Percentiles rank a stretch among this genome's conserved stretches.
Conservation (phyloP, 1,140 invertebrate genomes). For the Laodelphax striatellus region DNA sequence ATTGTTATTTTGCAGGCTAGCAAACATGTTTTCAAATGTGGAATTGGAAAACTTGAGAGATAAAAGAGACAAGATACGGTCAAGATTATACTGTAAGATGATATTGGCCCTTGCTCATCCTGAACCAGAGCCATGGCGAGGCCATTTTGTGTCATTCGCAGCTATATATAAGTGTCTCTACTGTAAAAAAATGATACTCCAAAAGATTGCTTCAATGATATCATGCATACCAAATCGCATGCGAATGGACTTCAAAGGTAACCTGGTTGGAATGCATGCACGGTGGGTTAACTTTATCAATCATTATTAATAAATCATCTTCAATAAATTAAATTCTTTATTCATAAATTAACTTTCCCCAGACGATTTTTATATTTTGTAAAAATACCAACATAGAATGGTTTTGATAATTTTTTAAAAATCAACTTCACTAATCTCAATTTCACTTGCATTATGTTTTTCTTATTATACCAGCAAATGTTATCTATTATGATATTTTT, state of each 20-base stretch:
- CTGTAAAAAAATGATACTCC: slow-evolving; percentile 40
- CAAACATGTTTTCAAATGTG: slow-evolving; percentile 65
- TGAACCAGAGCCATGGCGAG: slow-evolving; percentile 53
- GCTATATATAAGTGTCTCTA: slow-evolving; percentile 49
- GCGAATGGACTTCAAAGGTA: slow-evolving; percentile 6
- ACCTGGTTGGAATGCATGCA: too few species aligned
- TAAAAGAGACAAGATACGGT: slow-evolving; percentile 72
- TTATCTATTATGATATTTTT: too few species aligned
- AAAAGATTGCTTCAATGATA: slow-evolving; percentile 11
- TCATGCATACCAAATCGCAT: slow-evolving; percentile 17
- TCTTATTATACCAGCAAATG: too few species aligned
- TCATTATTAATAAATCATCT: too few species aligned
- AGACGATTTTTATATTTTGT: too few species aligned
- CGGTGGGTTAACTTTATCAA: too few species aligned
- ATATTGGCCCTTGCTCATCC: slow-evolving; percentile 60
- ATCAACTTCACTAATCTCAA: too few species aligned
- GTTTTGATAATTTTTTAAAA: too few species aligned
- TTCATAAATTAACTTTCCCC: too few species aligned
- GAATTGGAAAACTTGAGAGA: slow-evolving; percentile 67
- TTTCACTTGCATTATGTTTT: too few species aligned
- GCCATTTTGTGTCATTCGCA: slow-evolving; percentile 65
- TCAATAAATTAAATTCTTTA: too few species aligned
- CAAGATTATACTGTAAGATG: slow-evolving; percentile 67
- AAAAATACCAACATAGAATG: too few species aligned
- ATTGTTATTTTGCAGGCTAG: slow-evolving; percentile 41